A percentile compares a stretch with the other conserved stretches of the same genome.
Conservation (phyloP, 2,888 invertebrate species). For the Opisthograptis luteolata region DNA sequence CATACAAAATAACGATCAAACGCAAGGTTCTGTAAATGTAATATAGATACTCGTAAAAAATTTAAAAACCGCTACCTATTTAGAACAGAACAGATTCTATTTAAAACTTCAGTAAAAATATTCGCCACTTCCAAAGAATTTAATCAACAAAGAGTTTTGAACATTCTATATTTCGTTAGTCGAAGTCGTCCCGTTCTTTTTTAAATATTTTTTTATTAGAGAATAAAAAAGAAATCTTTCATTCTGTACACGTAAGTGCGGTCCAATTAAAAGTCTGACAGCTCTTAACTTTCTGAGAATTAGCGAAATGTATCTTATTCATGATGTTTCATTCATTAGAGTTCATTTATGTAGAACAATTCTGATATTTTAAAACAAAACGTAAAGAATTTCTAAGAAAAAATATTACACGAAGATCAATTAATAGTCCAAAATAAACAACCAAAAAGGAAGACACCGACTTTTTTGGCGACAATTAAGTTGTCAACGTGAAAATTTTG, state of each 20-base stretch:
- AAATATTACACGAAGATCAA: too few relatives aligned
- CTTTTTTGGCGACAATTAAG: too few relatives aligned
- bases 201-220: constrained; percentile 11
- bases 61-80: constrained; percentile 3
- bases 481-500: too few relatives aligned
- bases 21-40: too few relatives aligned
- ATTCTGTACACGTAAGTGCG: constrained; percentile 27
- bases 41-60: background rate
- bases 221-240: constrained; percentile 5
- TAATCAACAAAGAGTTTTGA: constrained; percentile 38
- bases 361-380: background rate
- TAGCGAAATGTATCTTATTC: constrained; percentile 3
- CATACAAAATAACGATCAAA: too few relatives aligned
- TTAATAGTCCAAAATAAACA: too few relatives aligned
- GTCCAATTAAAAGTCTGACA: constrained; percentile 15
- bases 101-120: constrained; percentile 27
- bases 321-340: background rate
- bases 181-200: constrained; percentile 14
- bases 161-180: constrained; percentile 34
- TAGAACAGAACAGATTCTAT: constrained; percentile 15
- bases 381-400: too few relatives aligned
- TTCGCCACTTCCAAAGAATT: constrained; percentile 38
- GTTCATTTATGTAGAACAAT: constrained; percentile 1
- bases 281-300: constrained; percentile 7
- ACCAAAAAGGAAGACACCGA: too few relatives aligned